Conservation (phyloP, 2,888 invertebrate genomes). For the Zeuzera pyrina region DNA sequence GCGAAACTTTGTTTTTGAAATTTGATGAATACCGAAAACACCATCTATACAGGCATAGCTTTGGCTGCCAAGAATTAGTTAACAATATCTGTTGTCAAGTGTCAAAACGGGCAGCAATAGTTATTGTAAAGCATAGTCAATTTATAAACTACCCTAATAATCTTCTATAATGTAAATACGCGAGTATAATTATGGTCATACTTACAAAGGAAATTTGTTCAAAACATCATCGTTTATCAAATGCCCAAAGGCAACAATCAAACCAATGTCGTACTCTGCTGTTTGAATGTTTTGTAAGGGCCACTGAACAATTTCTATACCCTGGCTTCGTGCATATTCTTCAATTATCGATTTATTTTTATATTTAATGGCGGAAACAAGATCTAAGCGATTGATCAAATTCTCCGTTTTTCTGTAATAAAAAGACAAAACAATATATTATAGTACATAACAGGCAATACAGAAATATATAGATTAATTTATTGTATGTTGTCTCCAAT, state of each 20-base stretch:
- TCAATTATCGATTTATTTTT: constrained; percentile 76
- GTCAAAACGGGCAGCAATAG: too few species aligned
- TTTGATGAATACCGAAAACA: too few species aligned
- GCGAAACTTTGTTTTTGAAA: too few species aligned
- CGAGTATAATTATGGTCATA: constrained; percentile 17
- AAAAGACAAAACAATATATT: not conserved
- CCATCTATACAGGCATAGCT: too few species aligned
- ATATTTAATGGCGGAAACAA: constrained; percentile 79
- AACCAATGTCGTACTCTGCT: constrained; percentile 83
- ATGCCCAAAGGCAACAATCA: constrained; percentile 95
- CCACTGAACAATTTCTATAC: constrained; percentile 78
- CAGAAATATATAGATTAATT: not conserved
- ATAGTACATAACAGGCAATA: not conserved
- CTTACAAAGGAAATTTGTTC: constrained; percentile 86
- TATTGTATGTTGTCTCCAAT: too few species aligned
- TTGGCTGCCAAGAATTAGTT: too few species aligned
- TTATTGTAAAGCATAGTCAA: not conserved
- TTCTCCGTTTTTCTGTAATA: constrained; percentile 62
- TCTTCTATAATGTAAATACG: not conserved
- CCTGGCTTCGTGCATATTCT: constrained; percentile 76
- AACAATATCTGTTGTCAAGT: too few species aligned
- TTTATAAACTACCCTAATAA: not conserved
- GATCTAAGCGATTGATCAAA: constrained; percentile 72
- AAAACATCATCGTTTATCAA: constrained; percentile 86
- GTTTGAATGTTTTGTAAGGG: constrained; percentile 57